Evolutionary conservation across 2,797 vertebrate species (phyloP).

Genomic region (Danio tinwini): DNA sequence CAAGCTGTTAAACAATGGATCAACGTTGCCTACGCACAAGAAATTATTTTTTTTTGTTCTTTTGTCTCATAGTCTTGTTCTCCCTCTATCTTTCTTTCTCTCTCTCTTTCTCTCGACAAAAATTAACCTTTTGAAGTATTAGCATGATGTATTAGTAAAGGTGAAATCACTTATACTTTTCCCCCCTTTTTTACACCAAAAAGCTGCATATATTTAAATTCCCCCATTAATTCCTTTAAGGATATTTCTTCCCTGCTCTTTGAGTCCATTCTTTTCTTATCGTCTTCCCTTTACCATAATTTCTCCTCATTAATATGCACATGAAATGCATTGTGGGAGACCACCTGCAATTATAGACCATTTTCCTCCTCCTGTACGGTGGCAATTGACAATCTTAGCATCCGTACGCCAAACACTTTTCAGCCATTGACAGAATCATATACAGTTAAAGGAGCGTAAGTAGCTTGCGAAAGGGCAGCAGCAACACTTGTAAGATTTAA

Average conservation of each 20-base stretch:
- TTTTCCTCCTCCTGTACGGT: slow-evolving; percentile 50
- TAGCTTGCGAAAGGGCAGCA: slow-evolving; percentile 76
- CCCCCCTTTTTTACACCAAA: neutral
- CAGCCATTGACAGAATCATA: slow-evolving; percentile 79
- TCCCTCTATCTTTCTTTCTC: neutral
- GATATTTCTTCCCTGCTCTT: slow-evolving; percentile 38
- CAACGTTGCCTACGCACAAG: too few species aligned
- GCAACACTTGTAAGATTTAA: slow-evolving; percentile 79
- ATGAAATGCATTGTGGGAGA: slow-evolving; percentile 54
- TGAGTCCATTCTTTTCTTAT: slow-evolving; percentile 48
- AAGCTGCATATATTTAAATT: slow-evolving; percentile 1
- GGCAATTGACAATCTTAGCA: slow-evolving; percentile 54
- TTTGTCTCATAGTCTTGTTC: slow-evolving; percentile 35
- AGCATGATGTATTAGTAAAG: slow-evolving; percentile 27
- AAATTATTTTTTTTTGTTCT: neutral
- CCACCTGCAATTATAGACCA: slow-evolving; percentile 62
- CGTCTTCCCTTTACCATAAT: slow-evolving; percentile 54
- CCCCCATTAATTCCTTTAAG: neutral
- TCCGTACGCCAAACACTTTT: slow-evolving; percentile 66
- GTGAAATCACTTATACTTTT: slow-evolving; percentile 28
- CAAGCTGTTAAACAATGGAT: too few species aligned
- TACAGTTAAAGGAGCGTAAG: slow-evolving; percentile 75
- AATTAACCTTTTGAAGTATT: slow-evolving; percentile 17
- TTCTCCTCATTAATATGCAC: slow-evolving; percentile 61
- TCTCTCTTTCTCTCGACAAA: neutral